A percentile compares a stretch with the other conserved stretches of the same genome.
phyloP scores from a whole-genome alignment of 1,140 invertebrate species.

The Prorops nasuta region DNA sequence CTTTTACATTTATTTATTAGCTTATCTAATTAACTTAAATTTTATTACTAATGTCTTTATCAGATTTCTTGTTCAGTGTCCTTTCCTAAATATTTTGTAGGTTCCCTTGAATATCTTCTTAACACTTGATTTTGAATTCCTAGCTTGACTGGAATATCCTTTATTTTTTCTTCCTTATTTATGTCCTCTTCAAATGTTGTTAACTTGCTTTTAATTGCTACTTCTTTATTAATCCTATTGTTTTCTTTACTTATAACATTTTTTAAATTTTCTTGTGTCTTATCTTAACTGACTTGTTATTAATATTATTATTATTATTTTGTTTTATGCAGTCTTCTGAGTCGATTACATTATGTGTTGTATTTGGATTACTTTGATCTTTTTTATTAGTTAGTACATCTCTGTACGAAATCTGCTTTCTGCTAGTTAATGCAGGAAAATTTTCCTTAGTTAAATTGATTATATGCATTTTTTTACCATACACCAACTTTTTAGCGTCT shows the following conservation, averaged over 20 bases:
- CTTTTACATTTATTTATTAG: no score
- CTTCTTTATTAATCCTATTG: not conserved
- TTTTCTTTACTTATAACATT: not conserved
- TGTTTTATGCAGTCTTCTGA: not conserved
- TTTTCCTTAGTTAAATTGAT: not conserved
- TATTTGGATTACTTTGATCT: no score
- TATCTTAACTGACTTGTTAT: not conserved
- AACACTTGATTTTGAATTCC: not conserved
- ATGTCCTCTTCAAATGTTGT: not conserved
- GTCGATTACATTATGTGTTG: not conserved
- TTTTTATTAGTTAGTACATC: no score
- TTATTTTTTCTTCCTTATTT: not conserved
- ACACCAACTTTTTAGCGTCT: not conserved
- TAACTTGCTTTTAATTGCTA: not conserved
- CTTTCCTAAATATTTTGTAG: not conserved
- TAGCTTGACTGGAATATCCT: not conserved
- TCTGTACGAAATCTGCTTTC: no score
- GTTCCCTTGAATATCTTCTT: not conserved
- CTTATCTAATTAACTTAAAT: no score
- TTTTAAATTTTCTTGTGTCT: not conserved
- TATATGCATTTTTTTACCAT: slow-evolving; percentile 1
- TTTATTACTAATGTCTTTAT: no score
- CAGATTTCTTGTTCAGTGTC: not conserved
- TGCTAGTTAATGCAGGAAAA: not conserved
- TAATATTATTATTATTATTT: not conserved